A percentile compares a stretch with the other conserved stretches of the same genome.
Evolutionary conservation across 2,797 vertebrate species (phyloP).

Genomic region (Parauchenoglanis punctatus): DNA sequence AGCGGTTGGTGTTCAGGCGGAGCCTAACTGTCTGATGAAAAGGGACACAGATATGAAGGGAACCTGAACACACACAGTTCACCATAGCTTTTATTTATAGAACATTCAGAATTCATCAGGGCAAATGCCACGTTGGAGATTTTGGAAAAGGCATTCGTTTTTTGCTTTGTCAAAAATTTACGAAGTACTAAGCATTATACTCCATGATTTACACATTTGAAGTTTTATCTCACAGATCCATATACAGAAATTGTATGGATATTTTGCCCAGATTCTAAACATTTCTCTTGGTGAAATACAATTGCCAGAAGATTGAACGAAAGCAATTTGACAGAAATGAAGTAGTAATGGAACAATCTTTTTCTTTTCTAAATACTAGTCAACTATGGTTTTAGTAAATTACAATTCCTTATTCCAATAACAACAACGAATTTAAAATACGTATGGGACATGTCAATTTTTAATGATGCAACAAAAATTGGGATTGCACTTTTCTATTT

Average conservation of each 20-base stretch:
- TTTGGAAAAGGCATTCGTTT: background rate
- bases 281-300: background rate
- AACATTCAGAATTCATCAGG: background rate
- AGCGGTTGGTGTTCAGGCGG: conserved; percentile 3
- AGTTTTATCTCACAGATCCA: background rate
- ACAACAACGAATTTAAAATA: background rate
- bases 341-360: background rate
- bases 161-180: too few relatives aligned
- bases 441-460: background rate
- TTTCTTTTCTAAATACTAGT: too few relatives aligned
- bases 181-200: background rate
- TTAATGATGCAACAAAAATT: too few relatives aligned
- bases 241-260: background rate
- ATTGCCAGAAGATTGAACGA: background rate
- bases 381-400: background rate
- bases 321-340: background rate
- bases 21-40: conserved; percentile 38
- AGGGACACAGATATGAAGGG: conserved; percentile 16
- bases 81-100: background rate
- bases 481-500: background rate
- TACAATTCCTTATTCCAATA: background rate
- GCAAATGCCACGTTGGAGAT: background rate
- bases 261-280: background rate
- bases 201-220: background rate
- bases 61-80: conserved; percentile 6